These are phyloP conservation scores for Ophioderma brevispina DNA, from an alignment of 35 echinoderm and acorn worm genomes.

Conservation along the genomic window DNA sequence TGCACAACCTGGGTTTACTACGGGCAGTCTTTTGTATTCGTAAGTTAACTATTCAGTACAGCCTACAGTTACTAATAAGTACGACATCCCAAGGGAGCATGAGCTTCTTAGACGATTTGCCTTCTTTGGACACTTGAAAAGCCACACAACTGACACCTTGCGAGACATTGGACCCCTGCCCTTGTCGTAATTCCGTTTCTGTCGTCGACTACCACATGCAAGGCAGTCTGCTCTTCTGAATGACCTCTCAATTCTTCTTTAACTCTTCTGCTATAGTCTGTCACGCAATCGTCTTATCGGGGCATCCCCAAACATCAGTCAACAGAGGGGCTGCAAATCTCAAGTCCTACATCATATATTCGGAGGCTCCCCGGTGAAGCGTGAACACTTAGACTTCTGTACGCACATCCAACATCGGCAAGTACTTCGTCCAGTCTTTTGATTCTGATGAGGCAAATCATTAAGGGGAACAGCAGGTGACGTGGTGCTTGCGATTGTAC, in stretches of 20 bases:
- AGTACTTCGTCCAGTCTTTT: conserved; percentile 45
- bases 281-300: background rate
- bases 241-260: background rate
- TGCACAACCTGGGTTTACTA: conserved; percentile 29
- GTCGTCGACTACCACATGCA: background rate
- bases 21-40: conserved; percentile 13
- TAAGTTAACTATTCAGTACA: conserved; percentile 24
- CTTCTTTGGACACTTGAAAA: conserved; percentile 27
- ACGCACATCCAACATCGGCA: conserved; percentile 36
- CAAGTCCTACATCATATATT: conserved; percentile 54
- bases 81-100: conserved; percentile 30
- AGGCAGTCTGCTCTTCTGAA: conserved; percentile 6
- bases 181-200: conserved; percentile 37
- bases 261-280: background rate
- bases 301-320: background rate
- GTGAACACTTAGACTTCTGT: conserved; percentile 11
- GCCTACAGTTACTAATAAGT: conserved; percentile 39
- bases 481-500: conserved; percentile 16
- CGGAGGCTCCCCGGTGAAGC: conserved; percentile 22
- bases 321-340: conserved; percentile 17
- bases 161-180: background rate
- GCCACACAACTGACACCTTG: conserved; percentile 21
- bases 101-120: conserved; percentile 33
- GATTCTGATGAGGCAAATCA: conserved; percentile 15
- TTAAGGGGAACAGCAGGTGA: conserved; percentile 9